Evolutionary conservation across 2,797 vertebrate genomes (phyloP), one percentile per base, ranked within the genome.

Genomic region (Tympanoctomys barrerae): DNA sequence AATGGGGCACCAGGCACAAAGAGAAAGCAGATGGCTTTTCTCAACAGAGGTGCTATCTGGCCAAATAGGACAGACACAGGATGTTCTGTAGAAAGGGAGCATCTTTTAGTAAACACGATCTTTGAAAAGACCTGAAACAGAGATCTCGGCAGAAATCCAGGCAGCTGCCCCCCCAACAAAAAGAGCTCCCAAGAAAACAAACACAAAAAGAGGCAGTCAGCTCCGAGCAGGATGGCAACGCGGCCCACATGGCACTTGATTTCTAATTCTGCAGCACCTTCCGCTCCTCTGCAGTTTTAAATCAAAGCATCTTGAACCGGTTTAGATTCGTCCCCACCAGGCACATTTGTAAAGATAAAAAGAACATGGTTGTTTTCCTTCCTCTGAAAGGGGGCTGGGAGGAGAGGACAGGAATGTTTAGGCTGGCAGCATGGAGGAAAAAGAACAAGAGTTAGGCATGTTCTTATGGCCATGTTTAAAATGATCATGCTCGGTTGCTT

Each of bases 321-420:
- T 97, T 97, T 96, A 93, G 97, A 97, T 98, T 97, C 93, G 94
- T 93, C 96, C 94, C 98, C 97, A 98, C 96, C 96, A 98, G 98
- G 97, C 98, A 98, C 97, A 97, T 96, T 98, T 97, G 96, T 97
- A 97, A 97, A 98, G 98, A 98, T 98, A 98, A 98, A 98, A 98
- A 97, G 96, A 97, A 88, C 93, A 85, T 9, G 90, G 83, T 77
- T 97, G 96, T 68, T 73, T 68, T 66, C 31, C 71, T 84, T 42
- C 61, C 96, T 59, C 89, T 0, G 1, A 42, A 64, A 49, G 94
- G 96, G 94, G 88, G 86, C 0, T 75, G 92, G 89, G 92, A 52
- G 16, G 24, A 85, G 82, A 57, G 94, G 91, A 82, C 91, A 94
- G 97, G 94, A 97, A 96, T 78, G 93, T 62, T 95, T 52, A 94